Evolutionary conservation across 1,140 invertebrate genomes (phyloP).

Genomic region (Drosophila suzukii): DNA sequence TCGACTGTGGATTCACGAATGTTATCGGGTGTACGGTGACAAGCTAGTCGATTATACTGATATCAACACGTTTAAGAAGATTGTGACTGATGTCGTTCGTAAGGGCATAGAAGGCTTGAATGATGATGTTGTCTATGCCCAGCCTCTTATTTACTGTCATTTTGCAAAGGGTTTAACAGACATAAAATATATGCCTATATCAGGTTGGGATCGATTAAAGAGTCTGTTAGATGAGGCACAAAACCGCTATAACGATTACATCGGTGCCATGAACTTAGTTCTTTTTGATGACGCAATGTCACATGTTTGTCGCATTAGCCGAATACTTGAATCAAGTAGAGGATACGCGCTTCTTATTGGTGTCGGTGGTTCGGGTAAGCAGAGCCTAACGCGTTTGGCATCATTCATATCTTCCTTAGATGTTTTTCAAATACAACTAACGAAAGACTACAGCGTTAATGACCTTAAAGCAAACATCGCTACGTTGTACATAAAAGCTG

Average conservation of each 20-base stretch:
- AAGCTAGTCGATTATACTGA: constrained; percentile 93
- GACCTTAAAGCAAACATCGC: constrained; percentile 94
- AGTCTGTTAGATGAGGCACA: constrained; percentile 93
- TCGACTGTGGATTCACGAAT: constrained; percentile 95
- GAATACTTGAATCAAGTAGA: constrained; percentile 95
- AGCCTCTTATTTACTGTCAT: constrained; percentile 94
- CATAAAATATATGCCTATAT: constrained; percentile 94
- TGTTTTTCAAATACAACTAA: constrained; percentile 95
- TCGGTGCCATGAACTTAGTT: constrained; percentile 97
- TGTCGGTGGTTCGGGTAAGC: constrained; percentile 97
- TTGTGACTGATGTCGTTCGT: constrained; percentile 91
- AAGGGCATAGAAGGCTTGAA: constrained; percentile 92
- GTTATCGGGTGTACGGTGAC: constrained; percentile 94
- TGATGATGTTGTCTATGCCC: constrained; percentile 87
- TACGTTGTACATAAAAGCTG: constrained; percentile 93
- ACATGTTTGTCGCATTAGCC: constrained; percentile 96
- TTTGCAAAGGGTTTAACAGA: constrained; percentile 96
- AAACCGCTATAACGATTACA: constrained; percentile 92
- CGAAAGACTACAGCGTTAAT: constrained; percentile 93
- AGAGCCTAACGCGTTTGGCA: constrained; percentile 94
- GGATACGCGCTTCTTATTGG: constrained; percentile 97
- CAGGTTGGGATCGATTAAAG: constrained; percentile 89
- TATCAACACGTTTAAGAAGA: constrained; percentile 90
- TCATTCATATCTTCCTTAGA: constrained; percentile 95
- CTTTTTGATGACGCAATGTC: constrained; percentile 98